Evolutionary conservation across 2,888 invertebrate genomes (phyloP).

Genomic region (Netelia inedita): DNA sequence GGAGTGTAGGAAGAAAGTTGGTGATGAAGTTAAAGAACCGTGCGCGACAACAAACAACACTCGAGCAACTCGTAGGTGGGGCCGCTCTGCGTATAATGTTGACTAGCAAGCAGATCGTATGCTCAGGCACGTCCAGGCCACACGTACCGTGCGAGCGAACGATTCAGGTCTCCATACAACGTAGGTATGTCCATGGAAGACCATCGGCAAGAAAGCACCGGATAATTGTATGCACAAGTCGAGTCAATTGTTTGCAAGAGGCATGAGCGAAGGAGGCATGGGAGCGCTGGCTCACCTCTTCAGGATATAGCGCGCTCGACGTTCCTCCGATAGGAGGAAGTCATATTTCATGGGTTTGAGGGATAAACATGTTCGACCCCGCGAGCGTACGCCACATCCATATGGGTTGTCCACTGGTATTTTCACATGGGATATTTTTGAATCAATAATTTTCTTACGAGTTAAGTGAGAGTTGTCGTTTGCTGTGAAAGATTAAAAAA

Average conservation of each 20-base stretch:
- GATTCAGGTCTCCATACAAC: constrained; percentile 75
- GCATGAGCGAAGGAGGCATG: constrained; percentile 63
- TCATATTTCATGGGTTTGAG: constrained; percentile 72
- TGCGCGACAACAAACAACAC: constrained; percentile 51
- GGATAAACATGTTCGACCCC: constrained; percentile 51
- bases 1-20: constrained; percentile 39
- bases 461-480: background rate
- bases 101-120: constrained; percentile 83
- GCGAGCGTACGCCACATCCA: constrained; percentile 49
- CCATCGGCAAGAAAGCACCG: constrained; percentile 76
- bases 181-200: constrained; percentile 78
- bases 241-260: constrained; percentile 74
- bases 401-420: constrained; percentile 31
- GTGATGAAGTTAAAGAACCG: constrained; percentile 37
- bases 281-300: constrained; percentile 49
- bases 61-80: constrained; percentile 46
- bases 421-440: background rate
- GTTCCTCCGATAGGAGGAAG: constrained; percentile 74
- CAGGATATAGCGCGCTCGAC: constrained; percentile 62
- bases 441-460: constrained; percentile 2
- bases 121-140: constrained; percentile 82
- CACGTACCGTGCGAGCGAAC: constrained; percentile 76
- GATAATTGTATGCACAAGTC: constrained; percentile 81
- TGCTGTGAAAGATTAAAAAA: too few relatives aligned
- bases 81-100: constrained; percentile 57